A percentile compares a stretch with the other conserved stretches of the same genome.
Evolutionary conservation across 1,140 invertebrate genomes (phyloP).

Genomic region (Scaptomyza hsui): DNA sequence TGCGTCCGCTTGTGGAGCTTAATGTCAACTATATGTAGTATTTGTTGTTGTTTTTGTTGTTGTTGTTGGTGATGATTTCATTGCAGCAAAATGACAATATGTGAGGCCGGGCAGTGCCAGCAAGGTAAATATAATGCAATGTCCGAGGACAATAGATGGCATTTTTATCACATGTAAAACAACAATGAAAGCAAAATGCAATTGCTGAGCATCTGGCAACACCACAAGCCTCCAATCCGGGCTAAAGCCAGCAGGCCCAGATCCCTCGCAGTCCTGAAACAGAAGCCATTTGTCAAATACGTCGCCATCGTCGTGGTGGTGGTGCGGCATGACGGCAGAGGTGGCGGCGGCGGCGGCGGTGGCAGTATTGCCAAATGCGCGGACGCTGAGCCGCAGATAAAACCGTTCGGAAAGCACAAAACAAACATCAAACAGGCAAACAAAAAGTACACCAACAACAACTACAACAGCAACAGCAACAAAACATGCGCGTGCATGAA

Average conservation of each 20-base stretch:
- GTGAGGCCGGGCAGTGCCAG: constrained; percentile 32
- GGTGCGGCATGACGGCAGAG: constrained; percentile 19
- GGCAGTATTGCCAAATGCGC: constrained; percentile 60
- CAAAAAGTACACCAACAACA: constrained; percentile 63
- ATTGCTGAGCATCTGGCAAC: constrained; percentile 44
- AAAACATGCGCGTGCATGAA: constrained; percentile 76
- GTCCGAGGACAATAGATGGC: constrained; percentile 63
- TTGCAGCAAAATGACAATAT: constrained; percentile 26
- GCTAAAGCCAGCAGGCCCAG: constrained; percentile 52
- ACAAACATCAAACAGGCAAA: constrained; percentile 80
- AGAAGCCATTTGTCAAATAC: constrained; percentile 81
- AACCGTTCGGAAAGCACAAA: constrained; percentile 79
- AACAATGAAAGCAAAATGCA: constrained; percentile 49
- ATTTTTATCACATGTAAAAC: constrained; percentile 79
- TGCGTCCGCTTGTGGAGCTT: constrained; percentile 23
- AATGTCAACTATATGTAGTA: constrained; percentile 19
- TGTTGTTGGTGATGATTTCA: constrained; percentile 26
- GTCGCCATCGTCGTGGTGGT: constrained; percentile 44
- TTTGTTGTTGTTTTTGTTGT: constrained; percentile 21
- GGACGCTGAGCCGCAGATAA: constrained; percentile 79
- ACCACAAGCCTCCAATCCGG: constrained; percentile 56
- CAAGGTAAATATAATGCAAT: constrained; percentile 72
- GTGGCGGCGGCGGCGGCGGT: too few relatives aligned
- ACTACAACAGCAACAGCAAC: constrained; percentile 36
- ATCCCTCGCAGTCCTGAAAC: constrained; percentile 61